Conservation (phyloP, 1,140 invertebrate species). For the Cyclina sinensis region DNA sequence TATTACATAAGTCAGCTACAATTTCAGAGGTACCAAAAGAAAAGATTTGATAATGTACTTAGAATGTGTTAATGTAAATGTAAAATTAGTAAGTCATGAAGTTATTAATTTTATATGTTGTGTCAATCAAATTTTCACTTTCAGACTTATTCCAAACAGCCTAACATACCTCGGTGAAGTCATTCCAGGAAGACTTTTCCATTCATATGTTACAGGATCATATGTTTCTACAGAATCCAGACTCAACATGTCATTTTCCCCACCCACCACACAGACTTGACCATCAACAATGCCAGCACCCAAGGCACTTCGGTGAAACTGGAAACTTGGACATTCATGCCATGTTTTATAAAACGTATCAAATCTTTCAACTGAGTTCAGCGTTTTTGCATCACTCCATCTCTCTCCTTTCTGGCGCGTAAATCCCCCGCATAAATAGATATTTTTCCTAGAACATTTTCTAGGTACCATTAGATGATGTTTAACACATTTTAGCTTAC, state of each 20-base stretch:
- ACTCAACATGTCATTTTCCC: conserved; percentile 93
- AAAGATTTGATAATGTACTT: too few relatives aligned
- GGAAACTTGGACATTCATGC: conserved; percentile 69
- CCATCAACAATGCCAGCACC: conserved; percentile 73
- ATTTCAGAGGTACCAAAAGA: too few relatives aligned
- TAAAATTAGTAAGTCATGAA: too few relatives aligned
- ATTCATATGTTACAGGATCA: conserved; percentile 91
- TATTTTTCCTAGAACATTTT: conserved; percentile 88
- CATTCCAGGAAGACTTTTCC: conserved; percentile 91
- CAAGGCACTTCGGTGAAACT: conserved; percentile 74
- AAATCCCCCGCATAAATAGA: conserved; percentile 80
- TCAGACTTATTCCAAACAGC: too few relatives aligned
- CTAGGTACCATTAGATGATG: conserved; percentile 67
- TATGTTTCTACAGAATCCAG: conserved; percentile 95
- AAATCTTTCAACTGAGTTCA: conserved; percentile 76
- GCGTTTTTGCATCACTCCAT: conserved; percentile 80
- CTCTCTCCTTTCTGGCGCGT: conserved; percentile 85
- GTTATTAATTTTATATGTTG: too few relatives aligned
- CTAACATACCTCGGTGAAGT: conserved; percentile 89
- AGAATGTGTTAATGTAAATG: too few relatives aligned
- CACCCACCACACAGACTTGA: conserved; percentile 77
- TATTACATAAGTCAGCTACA: too few relatives aligned
- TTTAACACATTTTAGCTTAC: conserved; percentile 32
- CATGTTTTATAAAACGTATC: conserved; percentile 75
- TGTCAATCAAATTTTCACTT: too few relatives aligned